Evolutionary conservation across 2,888 invertebrate genomes (phyloP).

Genomic region (Junonia oenone): DNA sequence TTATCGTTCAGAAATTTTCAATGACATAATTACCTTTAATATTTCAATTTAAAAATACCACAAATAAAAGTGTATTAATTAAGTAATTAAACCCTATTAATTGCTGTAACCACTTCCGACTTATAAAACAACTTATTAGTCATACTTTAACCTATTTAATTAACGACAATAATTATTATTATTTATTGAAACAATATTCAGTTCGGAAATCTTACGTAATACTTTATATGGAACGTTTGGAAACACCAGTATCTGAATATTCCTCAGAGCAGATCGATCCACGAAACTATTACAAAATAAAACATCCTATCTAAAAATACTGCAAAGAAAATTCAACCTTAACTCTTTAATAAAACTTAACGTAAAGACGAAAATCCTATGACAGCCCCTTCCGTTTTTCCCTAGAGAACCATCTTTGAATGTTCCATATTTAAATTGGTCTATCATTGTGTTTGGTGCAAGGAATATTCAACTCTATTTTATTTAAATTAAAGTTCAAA

Average conservation of each 20-base stretch:
- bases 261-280: constrained; percentile 75
- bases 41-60: background rate
- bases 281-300: constrained; percentile 34
- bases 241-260: constrained; percentile 48
- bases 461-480: constrained; percentile 36
- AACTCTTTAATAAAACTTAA: background rate
- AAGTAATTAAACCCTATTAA: background rate
- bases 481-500: constrained; percentile 13
- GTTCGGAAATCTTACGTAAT: constrained; percentile 15
- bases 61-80: background rate
- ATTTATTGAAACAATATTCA: background rate
- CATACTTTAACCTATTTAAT: background rate
- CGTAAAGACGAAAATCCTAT: constrained; percentile 41
- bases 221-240: constrained; percentile 36
- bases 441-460: constrained; percentile 48
- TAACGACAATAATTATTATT: background rate
- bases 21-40: background rate
- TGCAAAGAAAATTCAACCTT: constrained; percentile 38
- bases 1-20: no score
- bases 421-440: constrained; percentile 71
- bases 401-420: constrained; percentile 76
- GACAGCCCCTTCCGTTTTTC: constrained; percentile 52
- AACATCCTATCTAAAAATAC: constrained; percentile 40
- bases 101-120: background rate
- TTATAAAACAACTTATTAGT: background rate